Evolutionary conservation across 2,113 vertebrate genomes (phyloP).

Genomic region (Sceloporus undulatus): DNA sequence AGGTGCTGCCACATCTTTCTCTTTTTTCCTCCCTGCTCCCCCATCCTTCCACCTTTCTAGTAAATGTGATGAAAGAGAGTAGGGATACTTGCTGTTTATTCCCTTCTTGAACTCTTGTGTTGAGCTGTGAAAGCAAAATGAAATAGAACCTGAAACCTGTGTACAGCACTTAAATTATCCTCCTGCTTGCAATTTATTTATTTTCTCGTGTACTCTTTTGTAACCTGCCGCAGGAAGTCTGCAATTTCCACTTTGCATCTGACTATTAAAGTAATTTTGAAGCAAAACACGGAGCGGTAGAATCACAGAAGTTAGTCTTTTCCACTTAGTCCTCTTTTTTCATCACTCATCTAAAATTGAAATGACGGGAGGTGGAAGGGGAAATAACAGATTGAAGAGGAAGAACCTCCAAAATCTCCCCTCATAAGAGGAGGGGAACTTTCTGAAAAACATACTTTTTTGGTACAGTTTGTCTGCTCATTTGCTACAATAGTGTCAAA

Average conservation of each 20-base stretch:
- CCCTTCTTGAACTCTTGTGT: conserved; percentile 25
- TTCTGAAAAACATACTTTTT: conserved; percentile 53
- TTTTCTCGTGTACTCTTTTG: conserved; percentile 58
- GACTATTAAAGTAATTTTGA: conserved; percentile 67
- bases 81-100: conserved; percentile 21
- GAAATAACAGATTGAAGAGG: conserved; percentile 36
- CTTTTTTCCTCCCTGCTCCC: too few relatives aligned
- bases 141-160: conserved; percentile 43
- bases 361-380: conserved; percentile 24
- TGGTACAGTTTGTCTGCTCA: conserved; percentile 62
- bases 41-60: neutral
- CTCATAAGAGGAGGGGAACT: conserved; percentile 45
- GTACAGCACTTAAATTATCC: conserved; percentile 63
- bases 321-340: conserved; percentile 5
- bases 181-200: conserved; percentile 67
- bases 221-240: conserved; percentile 47
- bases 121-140: conserved; percentile 34
- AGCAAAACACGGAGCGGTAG: conserved; percentile 34
- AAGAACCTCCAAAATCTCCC: conserved; percentile 58
- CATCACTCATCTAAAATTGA: conserved; percentile 49
- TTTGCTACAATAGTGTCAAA: conserved; percentile 73
- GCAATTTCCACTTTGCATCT: conserved; percentile 49
- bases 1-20: too few relatives aligned
- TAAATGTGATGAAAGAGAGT: conserved; percentile 29
- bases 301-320: conserved; percentile 55